These are phyloP conservation scores for Menura novaehollandiae DNA, from an alignment of 2,113 vertebrate genomes.

Conservation along the genomic window DNA sequence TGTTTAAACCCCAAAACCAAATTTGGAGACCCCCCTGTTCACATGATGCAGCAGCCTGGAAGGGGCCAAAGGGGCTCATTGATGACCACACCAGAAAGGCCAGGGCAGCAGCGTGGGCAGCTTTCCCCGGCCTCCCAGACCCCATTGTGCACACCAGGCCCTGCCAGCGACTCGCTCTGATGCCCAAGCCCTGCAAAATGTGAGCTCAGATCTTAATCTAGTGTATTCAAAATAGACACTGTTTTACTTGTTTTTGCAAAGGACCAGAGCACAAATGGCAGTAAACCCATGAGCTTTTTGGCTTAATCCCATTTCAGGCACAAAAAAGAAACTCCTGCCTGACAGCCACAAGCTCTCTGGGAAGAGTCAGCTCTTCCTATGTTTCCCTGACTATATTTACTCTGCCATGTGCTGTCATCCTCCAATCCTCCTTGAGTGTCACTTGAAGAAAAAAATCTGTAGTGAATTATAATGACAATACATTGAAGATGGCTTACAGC, in stretches of 20 bases:
- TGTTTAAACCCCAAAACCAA: neutral
- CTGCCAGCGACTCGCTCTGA: neutral
- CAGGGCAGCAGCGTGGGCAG: fast-evolving
- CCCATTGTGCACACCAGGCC: neutral
- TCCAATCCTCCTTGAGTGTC: neutral
- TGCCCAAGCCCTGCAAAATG: neutral
- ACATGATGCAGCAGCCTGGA: neutral
- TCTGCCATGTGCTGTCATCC: conserved; percentile 18
- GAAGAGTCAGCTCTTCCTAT: neutral
- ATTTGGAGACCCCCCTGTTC: neutral
- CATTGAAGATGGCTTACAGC: conserved; percentile 6
- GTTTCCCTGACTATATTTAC: conserved; percentile 7
- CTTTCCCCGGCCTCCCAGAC: neutral
- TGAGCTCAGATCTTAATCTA: neutral
- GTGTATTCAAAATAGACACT: neutral
- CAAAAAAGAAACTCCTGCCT: conserved; percentile 4
- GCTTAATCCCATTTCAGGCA: conserved; percentile 20
- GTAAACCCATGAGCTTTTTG: neutral
- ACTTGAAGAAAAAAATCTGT: conserved; percentile 4
- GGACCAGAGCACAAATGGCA: neutral
- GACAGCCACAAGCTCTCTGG: neutral
- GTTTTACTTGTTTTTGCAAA: neutral
- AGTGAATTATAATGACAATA: conserved; percentile 33
- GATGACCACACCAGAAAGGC: neutral
- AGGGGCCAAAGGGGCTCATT: neutral